phyloP scores from a whole-genome alignment of 2,888 invertebrate genomes.

The Tineola bisselliella region DNA sequence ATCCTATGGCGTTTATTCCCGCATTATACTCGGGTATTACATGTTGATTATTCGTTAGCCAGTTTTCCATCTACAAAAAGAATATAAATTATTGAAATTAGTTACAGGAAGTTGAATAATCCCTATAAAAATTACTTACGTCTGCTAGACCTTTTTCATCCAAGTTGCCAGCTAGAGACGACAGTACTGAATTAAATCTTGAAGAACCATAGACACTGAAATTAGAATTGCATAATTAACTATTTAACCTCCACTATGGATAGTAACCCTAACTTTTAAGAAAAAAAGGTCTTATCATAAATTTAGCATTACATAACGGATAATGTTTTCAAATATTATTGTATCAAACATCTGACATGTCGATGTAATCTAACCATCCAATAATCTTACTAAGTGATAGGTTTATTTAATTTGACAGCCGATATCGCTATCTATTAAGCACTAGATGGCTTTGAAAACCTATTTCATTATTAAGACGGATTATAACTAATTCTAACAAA shows the following conservation, averaged over 20 bases:
- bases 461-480: no score
- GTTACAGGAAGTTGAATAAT: not conserved
- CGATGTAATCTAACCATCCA: not conserved
- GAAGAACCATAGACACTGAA: constrained; percentile 41
- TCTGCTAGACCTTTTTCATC: constrained; percentile 43
- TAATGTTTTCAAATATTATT: not conserved
- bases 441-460: no score
- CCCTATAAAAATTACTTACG: constrained; percentile 31
- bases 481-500: no score
- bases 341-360: not conserved
- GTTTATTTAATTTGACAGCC: not conserved
- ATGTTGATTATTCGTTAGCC: constrained; percentile 33
- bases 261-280: no score
- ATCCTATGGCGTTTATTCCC: constrained; percentile 35
- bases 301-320: not conserved
- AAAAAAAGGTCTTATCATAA: no score
- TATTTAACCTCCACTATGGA: no score
- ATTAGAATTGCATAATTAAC: no score
- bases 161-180: constrained; percentile 39
- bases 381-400: not conserved
- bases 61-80: constrained; percentile 45
- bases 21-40: constrained; percentile 32
- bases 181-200: constrained; percentile 38
- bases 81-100: not conserved
- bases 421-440: not conserved